Evolutionary conservation across 2,113 vertebrate genomes (phyloP).

Genomic region (Danionella cerebrum): DNA sequence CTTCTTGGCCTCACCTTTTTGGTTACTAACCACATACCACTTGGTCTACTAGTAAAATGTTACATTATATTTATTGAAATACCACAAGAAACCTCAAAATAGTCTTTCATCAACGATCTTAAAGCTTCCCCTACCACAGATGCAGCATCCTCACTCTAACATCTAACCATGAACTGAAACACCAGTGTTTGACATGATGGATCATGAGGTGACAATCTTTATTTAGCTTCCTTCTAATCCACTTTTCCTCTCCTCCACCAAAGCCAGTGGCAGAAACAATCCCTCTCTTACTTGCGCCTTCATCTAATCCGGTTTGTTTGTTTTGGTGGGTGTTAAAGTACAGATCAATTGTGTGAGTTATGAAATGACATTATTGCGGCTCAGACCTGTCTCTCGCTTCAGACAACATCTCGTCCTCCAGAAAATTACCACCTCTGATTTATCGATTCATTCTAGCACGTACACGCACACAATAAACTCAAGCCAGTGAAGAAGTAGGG

Average conservation of each 20-base stretch:
- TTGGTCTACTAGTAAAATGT: too few relatives aligned
- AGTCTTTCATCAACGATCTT: too few relatives aligned
- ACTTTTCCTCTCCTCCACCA: background rate
- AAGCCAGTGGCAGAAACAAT: background rate
- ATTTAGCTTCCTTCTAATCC: background rate
- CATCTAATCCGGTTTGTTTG: constrained; percentile 48
- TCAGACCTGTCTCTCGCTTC: constrained; percentile 44
- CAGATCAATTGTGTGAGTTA: constrained; percentile 62
- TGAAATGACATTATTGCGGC: constrained; percentile 54
- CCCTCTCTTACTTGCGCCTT: background rate
- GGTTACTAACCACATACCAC: too few relatives aligned
- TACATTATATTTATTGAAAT: too few relatives aligned
- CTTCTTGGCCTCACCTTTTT: too few relatives aligned
- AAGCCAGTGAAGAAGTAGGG: background rate
- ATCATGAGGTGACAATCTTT: constrained; percentile 26
- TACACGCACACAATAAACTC: background rate
- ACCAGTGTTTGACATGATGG: constrained; percentile 39
- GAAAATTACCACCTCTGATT: constrained; percentile 38
- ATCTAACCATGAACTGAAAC: background rate
- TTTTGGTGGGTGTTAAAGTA: constrained; percentile 42
- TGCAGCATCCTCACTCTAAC: background rate
- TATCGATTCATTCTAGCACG: constrained; percentile 28
- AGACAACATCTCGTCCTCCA: constrained; percentile 4
- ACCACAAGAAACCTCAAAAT: too few relatives aligned
- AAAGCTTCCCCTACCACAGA: background rate